phyloP scores from a whole-genome alignment of 2,888 invertebrate genomes.

The Epirrita christyi region DNA sequence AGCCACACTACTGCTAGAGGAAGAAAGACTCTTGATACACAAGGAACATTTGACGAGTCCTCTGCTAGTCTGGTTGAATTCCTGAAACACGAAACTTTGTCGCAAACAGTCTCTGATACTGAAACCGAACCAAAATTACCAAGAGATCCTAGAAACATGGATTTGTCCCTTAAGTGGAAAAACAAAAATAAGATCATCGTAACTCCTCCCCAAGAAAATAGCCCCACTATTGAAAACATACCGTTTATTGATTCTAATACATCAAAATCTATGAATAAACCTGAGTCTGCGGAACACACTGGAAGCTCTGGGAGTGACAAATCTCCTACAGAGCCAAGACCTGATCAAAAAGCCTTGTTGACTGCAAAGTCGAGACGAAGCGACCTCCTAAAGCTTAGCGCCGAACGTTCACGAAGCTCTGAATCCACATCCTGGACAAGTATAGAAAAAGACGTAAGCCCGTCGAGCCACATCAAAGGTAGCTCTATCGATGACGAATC shows the following conservation, averaged over 20 bases:
- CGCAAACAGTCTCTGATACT: slow-evolving; percentile 69
- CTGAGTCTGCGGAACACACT: slow-evolving; percentile 74
- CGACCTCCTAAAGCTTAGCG: slow-evolving; percentile 87
- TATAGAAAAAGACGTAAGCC: slow-evolving; percentile 89
- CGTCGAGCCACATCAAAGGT: slow-evolving; percentile 86
- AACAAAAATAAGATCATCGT: slow-evolving; percentile 85
- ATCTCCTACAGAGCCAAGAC: slow-evolving; percentile 71
- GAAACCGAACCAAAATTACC: slow-evolving; percentile 64
- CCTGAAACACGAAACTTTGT: slow-evolving; percentile 73
- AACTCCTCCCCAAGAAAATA: slow-evolving; percentile 86
- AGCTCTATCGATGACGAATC: slow-evolving; percentile 89
- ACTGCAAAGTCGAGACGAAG: slow-evolving; percentile 80
- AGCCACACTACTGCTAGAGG: slow-evolving; percentile 54
- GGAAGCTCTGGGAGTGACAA: slow-evolving; percentile 77
- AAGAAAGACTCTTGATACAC: slow-evolving; percentile 74
- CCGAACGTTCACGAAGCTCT: slow-evolving; percentile 91
- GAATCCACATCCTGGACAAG: slow-evolving; percentile 93
- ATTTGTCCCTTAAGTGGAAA: slow-evolving; percentile 75
- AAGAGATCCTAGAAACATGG: slow-evolving; percentile 60
- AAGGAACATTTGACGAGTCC: slow-evolving; percentile 85
- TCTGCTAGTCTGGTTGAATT: slow-evolving; percentile 82
- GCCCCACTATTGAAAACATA: slow-evolving; percentile 84
- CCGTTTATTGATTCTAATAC: slow-evolving; percentile 76
- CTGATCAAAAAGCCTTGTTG: slow-evolving; percentile 65
- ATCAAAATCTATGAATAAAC: slow-evolving; percentile 68